Evolutionary conservation across 2,888 invertebrate genomes (phyloP).

Genomic region (Leucoptera coffeella): DNA sequence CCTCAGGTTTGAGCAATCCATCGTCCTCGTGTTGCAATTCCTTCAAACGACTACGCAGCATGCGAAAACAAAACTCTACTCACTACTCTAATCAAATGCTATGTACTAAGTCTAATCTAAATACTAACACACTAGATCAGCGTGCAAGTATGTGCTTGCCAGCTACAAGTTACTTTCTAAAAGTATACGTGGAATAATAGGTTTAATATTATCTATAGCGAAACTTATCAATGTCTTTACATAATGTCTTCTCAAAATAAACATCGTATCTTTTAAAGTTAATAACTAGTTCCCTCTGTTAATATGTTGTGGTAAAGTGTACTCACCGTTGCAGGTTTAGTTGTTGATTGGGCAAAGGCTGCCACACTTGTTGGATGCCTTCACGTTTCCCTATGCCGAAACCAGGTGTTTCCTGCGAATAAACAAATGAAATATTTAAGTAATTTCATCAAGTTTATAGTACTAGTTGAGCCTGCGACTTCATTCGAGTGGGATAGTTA

Average conservation of each 20-base stretch:
- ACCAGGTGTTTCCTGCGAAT: constrained; percentile 60
- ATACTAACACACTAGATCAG: constrained; percentile 8
- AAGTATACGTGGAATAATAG: too few species aligned
- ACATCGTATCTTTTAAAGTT: too few species aligned
- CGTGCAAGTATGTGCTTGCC: too few species aligned
- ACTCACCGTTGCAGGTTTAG: constrained; percentile 21
- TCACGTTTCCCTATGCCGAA: constrained; percentile 62
- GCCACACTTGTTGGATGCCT: constrained; percentile 61
- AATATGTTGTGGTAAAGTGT: background rate
- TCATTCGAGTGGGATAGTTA: too few species aligned
- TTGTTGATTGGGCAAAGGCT: constrained; percentile 33
- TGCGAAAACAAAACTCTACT: constrained; percentile 42
- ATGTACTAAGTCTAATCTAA: constrained; percentile 13
- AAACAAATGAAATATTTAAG: too few species aligned
- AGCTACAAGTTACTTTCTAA: too few species aligned
- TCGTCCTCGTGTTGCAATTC: constrained; percentile 8
- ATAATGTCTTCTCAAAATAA: too few species aligned
- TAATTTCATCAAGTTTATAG: too few species aligned
- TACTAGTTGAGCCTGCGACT: too few species aligned
- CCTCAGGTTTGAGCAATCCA: background rate
- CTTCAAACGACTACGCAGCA: constrained; percentile 35
- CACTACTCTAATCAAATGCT: constrained; percentile 20
- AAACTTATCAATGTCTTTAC: too few species aligned
- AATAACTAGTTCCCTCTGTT: too few species aligned
- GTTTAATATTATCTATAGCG: too few species aligned